Base-by-base conservation (phyloP, 2,888 invertebrate species). In the Epistrophe grossulariae region DNA sequence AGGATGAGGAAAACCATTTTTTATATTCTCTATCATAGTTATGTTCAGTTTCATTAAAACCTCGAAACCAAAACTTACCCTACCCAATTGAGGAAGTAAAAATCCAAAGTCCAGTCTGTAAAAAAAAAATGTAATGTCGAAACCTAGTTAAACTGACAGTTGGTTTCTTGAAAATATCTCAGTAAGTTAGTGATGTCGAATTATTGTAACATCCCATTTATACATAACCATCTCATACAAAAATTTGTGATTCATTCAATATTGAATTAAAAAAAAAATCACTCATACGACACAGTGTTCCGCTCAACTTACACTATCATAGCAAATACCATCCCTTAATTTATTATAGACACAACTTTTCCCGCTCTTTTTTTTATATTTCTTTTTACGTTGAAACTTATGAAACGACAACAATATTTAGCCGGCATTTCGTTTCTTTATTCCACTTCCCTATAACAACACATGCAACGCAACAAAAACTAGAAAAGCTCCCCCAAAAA, bases 261-360 rank as follows among this genome's bases (percentile, higher is more conserved):
- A n/a, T 10, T 24, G 7, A 60, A 35, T 24, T 24, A 24, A 24
- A 24, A 24, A 24, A 43, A 68, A 70, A 57, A 74, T 62, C 70
- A 74, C 79, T 79, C 79, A 84, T 79, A 74, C 79, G 74, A 64
- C 79, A 15, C 9, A 84, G 70, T 55, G 19, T 48, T 8, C 28
- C 48, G 64, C 70, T 71, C 70, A 79, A 35, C 31, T 31, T 1
- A 8, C 28, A 10, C 59, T 31, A 13, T 43, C 28, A 5, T 24
- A 28, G 0, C 24, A 19, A 62, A 43, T 24, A 68, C 31, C 60
- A 59, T 50, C 78, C 72, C 77, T 35, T 59, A 48, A 3, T 31
- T 28, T 31, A 5, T n/a, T 19, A 19, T 15, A n/a, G 8, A 11
- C 24, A 45, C n/a, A 48, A 17, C 3, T 43, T 43, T 48, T 72